Percentiles rank a stretch among this genome's conserved stretches.
These are phyloP conservation scores for Parazoanthus darwini DNA, from an alignment of 92 coral and sea anemone genomes.

Conservation along the genomic window DNA sequence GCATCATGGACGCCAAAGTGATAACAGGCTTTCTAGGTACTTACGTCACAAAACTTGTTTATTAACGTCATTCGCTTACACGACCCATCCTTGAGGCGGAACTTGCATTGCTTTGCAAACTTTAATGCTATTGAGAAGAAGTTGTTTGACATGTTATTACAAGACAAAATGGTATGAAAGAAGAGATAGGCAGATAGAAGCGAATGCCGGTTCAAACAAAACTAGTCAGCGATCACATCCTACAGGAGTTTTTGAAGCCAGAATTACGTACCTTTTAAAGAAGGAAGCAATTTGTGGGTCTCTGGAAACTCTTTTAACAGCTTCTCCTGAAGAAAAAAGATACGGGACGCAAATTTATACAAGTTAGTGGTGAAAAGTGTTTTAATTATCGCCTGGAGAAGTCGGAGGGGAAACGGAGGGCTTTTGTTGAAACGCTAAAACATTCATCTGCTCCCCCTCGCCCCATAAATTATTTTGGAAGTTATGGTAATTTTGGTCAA, in stretches of 20 bases:
- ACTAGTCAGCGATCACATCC: background rate
- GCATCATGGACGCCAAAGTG: no score
- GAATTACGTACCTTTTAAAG: background rate
- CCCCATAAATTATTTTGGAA: no score
- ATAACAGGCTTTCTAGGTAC: no score
- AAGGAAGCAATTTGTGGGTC: background rate
- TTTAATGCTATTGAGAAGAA: constrained; percentile 43
- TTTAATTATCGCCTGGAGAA: no score
- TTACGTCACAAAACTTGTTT: constrained; percentile 31
- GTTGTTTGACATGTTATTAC: background rate
- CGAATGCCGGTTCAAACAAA: background rate
- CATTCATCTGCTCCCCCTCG: no score
- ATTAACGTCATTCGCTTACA: constrained; percentile 53
- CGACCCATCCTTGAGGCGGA: constrained; percentile 62
- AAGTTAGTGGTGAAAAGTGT: background rate
- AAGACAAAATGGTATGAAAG: background rate
- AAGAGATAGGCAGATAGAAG: background rate
- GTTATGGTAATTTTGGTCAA: no score
- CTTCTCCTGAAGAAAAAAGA: background rate
- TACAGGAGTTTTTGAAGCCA: background rate
- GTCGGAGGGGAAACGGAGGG: no score
- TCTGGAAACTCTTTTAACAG: constrained; percentile 6
- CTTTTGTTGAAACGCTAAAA: no score
- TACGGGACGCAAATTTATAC: background rate
- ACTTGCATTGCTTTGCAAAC: constrained; percentile 56